Base-by-base conservation (phyloP, 2,113 vertebrate genomes). In the Calyptommatus sinebrachiatus region DNA sequence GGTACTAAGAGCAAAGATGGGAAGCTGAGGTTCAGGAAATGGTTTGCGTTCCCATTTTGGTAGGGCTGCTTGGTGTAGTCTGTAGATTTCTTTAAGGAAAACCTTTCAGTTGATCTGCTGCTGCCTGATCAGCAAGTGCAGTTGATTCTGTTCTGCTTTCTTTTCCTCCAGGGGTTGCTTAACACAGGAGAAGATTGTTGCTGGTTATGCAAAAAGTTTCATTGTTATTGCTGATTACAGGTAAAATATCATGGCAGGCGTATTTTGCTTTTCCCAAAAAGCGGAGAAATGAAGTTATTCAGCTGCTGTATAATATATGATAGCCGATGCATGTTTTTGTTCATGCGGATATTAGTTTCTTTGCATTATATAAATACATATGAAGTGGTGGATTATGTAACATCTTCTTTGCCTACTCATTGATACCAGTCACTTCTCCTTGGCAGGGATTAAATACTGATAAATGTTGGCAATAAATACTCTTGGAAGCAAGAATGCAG, bases 111-210 rank as follows among this genome's bases (percentile, higher is more conserved):
- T 66, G 65, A 28, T n/a, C n/a, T n/a, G 10, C 26, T 12, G 8
- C 14, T 66, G 65, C 5, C 18, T 28, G 50, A 16, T 60, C 24
- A 2, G 62, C n/a, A 16, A 22, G 28, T 53, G 2, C 62, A 8
- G 46, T 9, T 10, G 53, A 20, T 5, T 5, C 75, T 41, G 1
- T 63, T 84, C 62, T 73, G 26, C 5, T 81, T 4, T 60, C n/a
- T 45, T 31, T 45, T 5, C n/a, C 11, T 28, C 20, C 91, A 99
- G 98, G 57, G 98, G 98, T 88, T 99, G 98, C 85, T 90, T 99
- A 93, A 96, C 98, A 0, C 98, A 99, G 91, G 98, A 99, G 94
- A 99, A 99, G 94, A 98, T 99, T 1, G 96, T 99, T 26, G 98
- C 98, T 10, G 96, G 97, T 81, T 98, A 96, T 85, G 97, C 98